Percentiles rank a stretch among this genome's conserved stretches.
These are phyloP conservation scores for Glomeris maerens DNA, from an alignment of 1,140 invertebrate genomes.

Conservation along the genomic window DNA sequence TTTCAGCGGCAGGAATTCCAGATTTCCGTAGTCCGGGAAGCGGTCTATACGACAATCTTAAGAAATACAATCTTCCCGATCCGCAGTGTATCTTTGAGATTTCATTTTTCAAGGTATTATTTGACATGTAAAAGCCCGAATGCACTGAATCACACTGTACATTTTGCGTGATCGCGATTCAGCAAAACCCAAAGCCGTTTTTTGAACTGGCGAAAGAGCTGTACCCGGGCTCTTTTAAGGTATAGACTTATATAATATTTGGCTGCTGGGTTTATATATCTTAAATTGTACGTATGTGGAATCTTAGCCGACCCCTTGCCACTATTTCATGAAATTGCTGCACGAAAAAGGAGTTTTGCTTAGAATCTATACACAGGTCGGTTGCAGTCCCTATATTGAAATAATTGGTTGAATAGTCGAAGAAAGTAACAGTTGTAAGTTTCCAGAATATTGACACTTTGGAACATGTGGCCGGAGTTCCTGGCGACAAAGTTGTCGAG, in stretches of 20 bases:
- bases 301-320: conserved; percentile 50
- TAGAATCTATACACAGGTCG: conserved; percentile 62
- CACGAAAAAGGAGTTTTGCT: conserved; percentile 63
- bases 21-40: conserved; percentile 81
- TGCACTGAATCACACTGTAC: not conserved
- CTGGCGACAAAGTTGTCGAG: conserved; percentile 71
- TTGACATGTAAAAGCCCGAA: not conserved
- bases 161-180: conserved; percentile 43
- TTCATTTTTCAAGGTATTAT: conserved; percentile 33
- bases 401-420: too few relatives aligned
- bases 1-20: conserved; percentile 80
- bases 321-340: conserved; percentile 68
- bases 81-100: conserved; percentile 94
- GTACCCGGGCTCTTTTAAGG: conserved; percentile 60
- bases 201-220: conserved; percentile 71
- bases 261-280: not conserved
- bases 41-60: conserved; percentile 81
- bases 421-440: conserved; percentile 8
- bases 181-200: conserved; percentile 68
- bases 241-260: conserved; percentile 5
- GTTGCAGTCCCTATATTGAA: not conserved
- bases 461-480: conserved; percentile 72
- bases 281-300: not conserved
- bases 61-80: conserved; percentile 80
- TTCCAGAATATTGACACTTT: conserved; percentile 84